These are phyloP conservation scores for Nothobranchius furzeri DNA, from an alignment of 2,113 vertebrate genomes.

Conservation along the genomic window DNA sequence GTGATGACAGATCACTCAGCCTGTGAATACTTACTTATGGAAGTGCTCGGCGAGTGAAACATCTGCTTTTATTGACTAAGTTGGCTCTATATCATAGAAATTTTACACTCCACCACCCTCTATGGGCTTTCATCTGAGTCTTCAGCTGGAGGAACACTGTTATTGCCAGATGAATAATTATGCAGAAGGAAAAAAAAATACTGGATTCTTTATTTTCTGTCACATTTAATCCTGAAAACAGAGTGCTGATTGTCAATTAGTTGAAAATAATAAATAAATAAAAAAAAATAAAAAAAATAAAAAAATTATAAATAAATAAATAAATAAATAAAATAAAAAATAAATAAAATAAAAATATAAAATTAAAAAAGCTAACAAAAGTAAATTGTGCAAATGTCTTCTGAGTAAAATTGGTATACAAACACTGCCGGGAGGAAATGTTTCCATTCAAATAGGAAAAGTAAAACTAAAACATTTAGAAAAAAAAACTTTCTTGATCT, in stretches of 20 bases:
- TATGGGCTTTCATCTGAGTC: conserved; percentile 21
- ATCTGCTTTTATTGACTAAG: conserved; percentile 61
- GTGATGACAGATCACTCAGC: conserved; percentile 55
- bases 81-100: conserved; percentile 39
- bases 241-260: neutral
- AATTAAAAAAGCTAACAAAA: no score
- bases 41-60: conserved; percentile 37
- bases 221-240: neutral
- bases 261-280: neutral
- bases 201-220: neutral
- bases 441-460: neutral
- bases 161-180: conserved; percentile 22
- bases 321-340: neutral
- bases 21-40: conserved; percentile 53
- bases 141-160: conserved; percentile 23
- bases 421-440: neutral
- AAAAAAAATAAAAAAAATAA: no score
- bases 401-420: neutral
- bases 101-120: conserved; percentile 43
- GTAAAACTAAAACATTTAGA: no score
- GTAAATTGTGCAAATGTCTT: neutral
- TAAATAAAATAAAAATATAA: no score
- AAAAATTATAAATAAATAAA: no score
- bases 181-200: neutral
- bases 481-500: no score